Base-by-base conservation (phyloP, 2,888 invertebrate species). In the Erpobdella octoculata region DNA sequence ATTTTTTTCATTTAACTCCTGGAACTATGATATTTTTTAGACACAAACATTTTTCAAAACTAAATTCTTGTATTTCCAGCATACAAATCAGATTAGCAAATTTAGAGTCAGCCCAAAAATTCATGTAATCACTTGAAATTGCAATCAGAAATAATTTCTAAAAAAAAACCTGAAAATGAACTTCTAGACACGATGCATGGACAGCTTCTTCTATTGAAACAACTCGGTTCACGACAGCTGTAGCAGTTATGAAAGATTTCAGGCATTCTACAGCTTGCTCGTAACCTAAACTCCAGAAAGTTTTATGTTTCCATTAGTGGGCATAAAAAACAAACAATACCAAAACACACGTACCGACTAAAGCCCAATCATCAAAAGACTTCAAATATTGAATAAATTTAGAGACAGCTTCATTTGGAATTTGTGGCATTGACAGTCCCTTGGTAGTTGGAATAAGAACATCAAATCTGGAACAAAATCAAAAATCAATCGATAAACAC, bases 181-280 rank as follows among this genome's bases (percentile, higher is more conserved):
- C 91, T 84, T 98, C 97, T 37, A 98, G 86, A 68, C 92, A 86
- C 0, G 93, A 89, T 35, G 96, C 86, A 70, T 88, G 82, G 0
- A 93, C 92, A 9, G 94, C 94, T 79, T 89, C 88, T 77, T 91
- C 89, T 2, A 92, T 89, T 65, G 87, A 86, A 68, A 96, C 83
- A 76, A 86, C 86, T 77, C 89, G 87, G 79, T 94, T 92, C 33
- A 90, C 86, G 75, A 91, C 88, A 21, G 94, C 93, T 79, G 92
- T 83, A 75, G 92, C 89, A 73, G 97, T 85, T 70, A 97, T 87
- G 15, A 94, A 87, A 0, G 96, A 97, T 84, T 95, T 96, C 4
- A 95, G 83, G 3, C 91, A 89, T 78, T 96, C 96, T 0, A 90
- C 89, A 36, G 90, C 92, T 84, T 90, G 94, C 72, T 88, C 86